Conservation (phyloP, 2,113 vertebrate genomes). For the Chrysemys picta region DNA sequence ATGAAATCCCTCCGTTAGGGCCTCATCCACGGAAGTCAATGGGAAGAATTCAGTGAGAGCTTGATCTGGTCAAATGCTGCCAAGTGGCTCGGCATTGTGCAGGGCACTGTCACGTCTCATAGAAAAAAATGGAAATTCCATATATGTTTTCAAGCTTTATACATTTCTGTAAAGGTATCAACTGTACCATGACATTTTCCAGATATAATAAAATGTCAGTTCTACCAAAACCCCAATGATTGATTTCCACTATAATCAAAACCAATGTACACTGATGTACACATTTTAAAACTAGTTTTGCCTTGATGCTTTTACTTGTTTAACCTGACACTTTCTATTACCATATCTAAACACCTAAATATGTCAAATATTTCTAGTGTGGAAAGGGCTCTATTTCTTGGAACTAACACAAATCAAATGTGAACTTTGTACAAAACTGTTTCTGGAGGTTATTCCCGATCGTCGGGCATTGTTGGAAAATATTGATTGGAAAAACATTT, state of each 20-base stretch:
- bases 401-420: conserved; percentile 36
- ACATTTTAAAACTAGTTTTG: conserved; percentile 53
- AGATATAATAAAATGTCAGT: conserved; percentile 57
- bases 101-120: neutral
- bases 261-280: conserved; percentile 26
- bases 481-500: neutral
- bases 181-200: conserved; percentile 38
- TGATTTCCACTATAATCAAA: conserved; percentile 61
- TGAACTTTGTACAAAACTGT: neutral
- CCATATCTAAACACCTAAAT: conserved; percentile 51
- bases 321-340: conserved; percentile 63
- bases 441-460: conserved; percentile 25
- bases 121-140: conserved; percentile 19
- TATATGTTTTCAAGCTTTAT: conserved; percentile 40
- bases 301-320: conserved; percentile 53
- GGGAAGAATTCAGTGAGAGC: rapidly evolving
- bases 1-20: neutral
- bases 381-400: neutral
- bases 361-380: conserved; percentile 38
- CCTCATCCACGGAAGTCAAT: neutral
- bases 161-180: conserved; percentile 52
- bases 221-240: conserved; percentile 36
- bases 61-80: neutral
- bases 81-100: neutral
- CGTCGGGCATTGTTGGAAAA: neutral